These are phyloP conservation scores for Phenacoccus solenopsis DNA, from an alignment of 1,140 invertebrate genomes.

Conservation along the genomic window DNA sequence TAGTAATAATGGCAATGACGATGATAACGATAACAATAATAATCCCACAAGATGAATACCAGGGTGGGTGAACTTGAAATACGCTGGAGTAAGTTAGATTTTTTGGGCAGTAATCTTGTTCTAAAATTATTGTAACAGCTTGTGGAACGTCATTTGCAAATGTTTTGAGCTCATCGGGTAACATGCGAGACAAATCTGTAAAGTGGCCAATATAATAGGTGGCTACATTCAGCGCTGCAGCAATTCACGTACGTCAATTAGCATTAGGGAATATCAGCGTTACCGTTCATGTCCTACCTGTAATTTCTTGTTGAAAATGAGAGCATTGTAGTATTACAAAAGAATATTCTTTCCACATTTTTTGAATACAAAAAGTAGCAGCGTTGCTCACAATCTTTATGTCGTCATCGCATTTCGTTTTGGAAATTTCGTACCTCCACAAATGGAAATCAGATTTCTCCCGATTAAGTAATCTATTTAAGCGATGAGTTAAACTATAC, in stretches of 20 bases:
- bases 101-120: background rate
- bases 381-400: background rate
- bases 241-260: background rate
- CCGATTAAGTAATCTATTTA: background rate
- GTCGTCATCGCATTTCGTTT: background rate
- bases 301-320: background rate
- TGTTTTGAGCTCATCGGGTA: background rate
- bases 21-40: too few species aligned
- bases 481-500: background rate
- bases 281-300: background rate
- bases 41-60: background rate
- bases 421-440: slow-evolving; percentile 6
- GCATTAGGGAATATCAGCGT: background rate
- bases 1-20: too few species aligned
- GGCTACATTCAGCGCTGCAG: too few species aligned
- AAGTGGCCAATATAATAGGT: too few species aligned
- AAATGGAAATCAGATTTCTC: background rate
- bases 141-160: background rate
- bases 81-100: background rate
- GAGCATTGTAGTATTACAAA: background rate
- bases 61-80: background rate
- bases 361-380: slow-evolving; percentile 2
- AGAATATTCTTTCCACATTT: slow-evolving; percentile 9
- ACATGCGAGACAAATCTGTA: too few species aligned
- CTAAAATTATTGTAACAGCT: background rate